Conservation (phyloP, 2,797 vertebrate species). For the Fistularia tabacaria region DNA sequence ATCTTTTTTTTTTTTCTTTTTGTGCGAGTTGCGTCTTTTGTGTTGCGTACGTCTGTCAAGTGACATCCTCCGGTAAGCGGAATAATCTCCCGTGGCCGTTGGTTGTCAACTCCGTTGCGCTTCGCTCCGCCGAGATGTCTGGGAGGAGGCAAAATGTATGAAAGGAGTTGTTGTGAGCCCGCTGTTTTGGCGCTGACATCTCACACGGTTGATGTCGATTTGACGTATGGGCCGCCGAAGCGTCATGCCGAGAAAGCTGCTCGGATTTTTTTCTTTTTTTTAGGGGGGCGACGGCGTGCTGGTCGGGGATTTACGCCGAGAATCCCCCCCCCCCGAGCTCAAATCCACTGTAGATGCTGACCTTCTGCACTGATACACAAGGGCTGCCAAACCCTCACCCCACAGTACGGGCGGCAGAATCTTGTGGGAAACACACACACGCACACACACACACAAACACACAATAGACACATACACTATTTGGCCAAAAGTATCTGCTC, state of each 20-base stretch:
- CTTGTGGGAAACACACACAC: too few species aligned
- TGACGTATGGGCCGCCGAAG: conserved; percentile 34
- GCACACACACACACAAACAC: too few species aligned
- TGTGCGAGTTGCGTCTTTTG: conserved; percentile 3
- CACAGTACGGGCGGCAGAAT: too few species aligned
- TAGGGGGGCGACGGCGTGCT: too few species aligned
- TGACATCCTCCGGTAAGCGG: conserved; percentile 5
- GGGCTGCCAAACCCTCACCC: too few species aligned
- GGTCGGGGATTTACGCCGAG: too few species aligned
- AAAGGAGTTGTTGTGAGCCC: conserved; percentile 14
- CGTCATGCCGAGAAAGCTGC: neutral
- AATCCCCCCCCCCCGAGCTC: too few species aligned
- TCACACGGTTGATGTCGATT: conserved; percentile 30
- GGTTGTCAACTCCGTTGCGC: conserved; percentile 34
- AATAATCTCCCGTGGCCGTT: conserved; percentile 36
- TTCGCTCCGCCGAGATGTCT: conserved; percentile 18
- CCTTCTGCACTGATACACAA: too few species aligned
- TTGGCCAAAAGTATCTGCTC: too few species aligned
- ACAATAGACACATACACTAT: too few species aligned
- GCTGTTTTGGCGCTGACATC: conserved; percentile 31
- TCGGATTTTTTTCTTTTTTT: too few species aligned
- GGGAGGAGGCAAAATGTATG: conserved; percentile 29
- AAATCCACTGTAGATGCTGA: too few species aligned
- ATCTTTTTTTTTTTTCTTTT: conserved; percentile 10
- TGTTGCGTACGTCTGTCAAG: conserved; percentile 23